A percentile compares a stretch with the other conserved stretches of the same genome.
phyloP scores from a whole-genome alignment of 2,888 invertebrate species.

The Aelia acuminata region DNA sequence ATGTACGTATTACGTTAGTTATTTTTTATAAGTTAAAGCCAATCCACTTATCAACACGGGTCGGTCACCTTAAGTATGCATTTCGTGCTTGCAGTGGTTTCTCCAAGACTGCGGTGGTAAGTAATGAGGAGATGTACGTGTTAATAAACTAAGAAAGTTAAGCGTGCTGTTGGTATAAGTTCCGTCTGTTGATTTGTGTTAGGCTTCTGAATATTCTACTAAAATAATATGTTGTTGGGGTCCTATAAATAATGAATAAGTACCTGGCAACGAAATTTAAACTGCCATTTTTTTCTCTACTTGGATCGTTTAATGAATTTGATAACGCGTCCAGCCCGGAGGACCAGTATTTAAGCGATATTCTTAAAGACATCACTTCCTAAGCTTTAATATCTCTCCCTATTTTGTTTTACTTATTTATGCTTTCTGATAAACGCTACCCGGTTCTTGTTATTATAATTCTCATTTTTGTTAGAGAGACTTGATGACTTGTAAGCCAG shows the following conservation, averaged over 20 bases:
- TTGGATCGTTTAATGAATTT: not conserved
- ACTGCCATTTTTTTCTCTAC: not conserved
- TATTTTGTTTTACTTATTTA: too few relatives aligned
- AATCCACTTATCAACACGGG: not conserved
- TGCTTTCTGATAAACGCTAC: too few relatives aligned
- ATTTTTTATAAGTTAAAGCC: not conserved
- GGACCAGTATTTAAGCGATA: not conserved
- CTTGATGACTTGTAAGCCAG: not conserved
- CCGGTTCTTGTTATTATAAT: too few relatives aligned
- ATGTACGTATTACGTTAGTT: not conserved
- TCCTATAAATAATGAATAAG: too few relatives aligned
- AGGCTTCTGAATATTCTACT: not conserved
- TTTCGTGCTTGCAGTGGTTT: not conserved
- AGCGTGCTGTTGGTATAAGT: not conserved
- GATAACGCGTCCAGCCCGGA: constrained; percentile 23
- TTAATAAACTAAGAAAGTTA: not conserved
- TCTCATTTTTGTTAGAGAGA: not conserved
- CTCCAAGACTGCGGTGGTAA: not conserved
- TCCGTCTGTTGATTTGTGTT: not conserved
- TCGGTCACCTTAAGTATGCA: not conserved
- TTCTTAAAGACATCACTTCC: not conserved
- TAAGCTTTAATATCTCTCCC: too few relatives aligned
- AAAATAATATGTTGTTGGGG: not conserved
- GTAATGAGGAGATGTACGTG: not conserved
- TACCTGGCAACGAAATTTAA: not conserved